These are phyloP conservation scores for Catharus ustulatus DNA, from an alignment of 2,797 vertebrate genomes.

Conservation along the genomic window DNA sequence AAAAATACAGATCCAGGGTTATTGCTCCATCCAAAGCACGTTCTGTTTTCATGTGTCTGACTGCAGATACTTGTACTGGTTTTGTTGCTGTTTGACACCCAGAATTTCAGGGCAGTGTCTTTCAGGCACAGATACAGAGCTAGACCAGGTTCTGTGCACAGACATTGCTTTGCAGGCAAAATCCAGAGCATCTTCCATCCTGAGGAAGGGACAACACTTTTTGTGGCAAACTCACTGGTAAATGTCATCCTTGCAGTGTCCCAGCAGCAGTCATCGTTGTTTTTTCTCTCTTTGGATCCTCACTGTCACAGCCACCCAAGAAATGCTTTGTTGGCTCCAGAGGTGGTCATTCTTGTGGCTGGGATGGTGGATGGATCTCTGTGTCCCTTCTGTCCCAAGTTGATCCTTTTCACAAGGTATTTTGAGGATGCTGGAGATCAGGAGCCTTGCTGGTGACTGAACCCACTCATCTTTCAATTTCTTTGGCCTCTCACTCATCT, in stretches of 20 bases:
- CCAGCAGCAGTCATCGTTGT: accelerated
- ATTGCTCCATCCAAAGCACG: neutral
- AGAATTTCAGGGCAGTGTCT: neutral
- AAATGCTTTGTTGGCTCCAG: neutral
- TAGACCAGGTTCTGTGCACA: neutral
- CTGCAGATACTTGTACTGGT: neutral
- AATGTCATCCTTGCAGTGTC: neutral
- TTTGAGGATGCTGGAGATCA: neutral
- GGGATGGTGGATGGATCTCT: neutral
- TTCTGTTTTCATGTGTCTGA: neutral
- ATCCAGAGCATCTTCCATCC: neutral
- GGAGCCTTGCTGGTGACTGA: neutral
- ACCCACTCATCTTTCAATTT: neutral
- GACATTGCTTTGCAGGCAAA: neutral
- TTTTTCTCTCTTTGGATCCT: neutral
- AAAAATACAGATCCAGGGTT: neutral
- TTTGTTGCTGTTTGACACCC: neutral
- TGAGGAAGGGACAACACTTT: neutral
- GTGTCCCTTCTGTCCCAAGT: neutral
- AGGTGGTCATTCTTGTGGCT: neutral
- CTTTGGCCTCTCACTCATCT: neutral
- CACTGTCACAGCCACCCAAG: neutral
- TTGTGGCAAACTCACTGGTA: neutral
- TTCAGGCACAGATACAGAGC: neutral
- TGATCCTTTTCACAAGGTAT: neutral